Percentiles rank a stretch among this genome's conserved stretches.
phyloP scores from a whole-genome alignment of 2,888 invertebrate genomes.

The Plutella xylostella region DNA sequence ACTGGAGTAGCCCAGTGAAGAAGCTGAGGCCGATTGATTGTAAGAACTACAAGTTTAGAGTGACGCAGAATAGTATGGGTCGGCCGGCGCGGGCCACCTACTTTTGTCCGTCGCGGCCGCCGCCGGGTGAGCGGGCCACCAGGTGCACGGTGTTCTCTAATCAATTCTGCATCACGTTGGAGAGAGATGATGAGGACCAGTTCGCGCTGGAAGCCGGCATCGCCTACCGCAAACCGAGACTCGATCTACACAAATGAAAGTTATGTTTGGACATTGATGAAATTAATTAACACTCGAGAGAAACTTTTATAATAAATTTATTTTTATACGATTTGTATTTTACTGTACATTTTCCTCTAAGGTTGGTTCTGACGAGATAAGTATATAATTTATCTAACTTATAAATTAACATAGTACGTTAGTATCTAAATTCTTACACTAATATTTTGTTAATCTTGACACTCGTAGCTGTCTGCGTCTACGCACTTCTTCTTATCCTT shows the following conservation, averaged over 20 bases:
- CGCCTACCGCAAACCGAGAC: slow-evolving; percentile 37
- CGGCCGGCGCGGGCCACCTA: slow-evolving; percentile 41
- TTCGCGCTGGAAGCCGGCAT: slow-evolving; percentile 33
- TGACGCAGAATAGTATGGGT: slow-evolving; percentile 43
- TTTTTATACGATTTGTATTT: background rate
- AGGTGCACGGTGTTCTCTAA: slow-evolving; percentile 59
- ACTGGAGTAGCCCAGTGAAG: slow-evolving; percentile 14
- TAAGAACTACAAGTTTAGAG: slow-evolving; percentile 54
- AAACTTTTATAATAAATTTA: background rate
- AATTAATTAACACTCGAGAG: too few species aligned
- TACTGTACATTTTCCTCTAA: too few species aligned
- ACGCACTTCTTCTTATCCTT: slow-evolving; percentile 40
- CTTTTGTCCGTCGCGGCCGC: slow-evolving; percentile 50
- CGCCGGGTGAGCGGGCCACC: slow-evolving; percentile 33
- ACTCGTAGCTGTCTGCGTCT: slow-evolving; percentile 40
- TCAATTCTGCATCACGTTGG: slow-evolving; percentile 51
- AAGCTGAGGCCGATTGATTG: slow-evolving; percentile 43
- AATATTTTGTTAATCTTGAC: too few species aligned
- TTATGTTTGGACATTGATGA: too few species aligned
- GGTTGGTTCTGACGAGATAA: too few species aligned
- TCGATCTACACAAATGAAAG: background rate
- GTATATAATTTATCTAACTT: too few species aligned
- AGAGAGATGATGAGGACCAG: slow-evolving; percentile 46
- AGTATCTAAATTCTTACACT: too few species aligned
- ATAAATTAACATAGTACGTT: too few species aligned